Evolutionary conservation across 2,797 vertebrate genomes (phyloP), one percentile per base, ranked within the genome.

Genomic region (Scyliorhinus canicula): DNA sequence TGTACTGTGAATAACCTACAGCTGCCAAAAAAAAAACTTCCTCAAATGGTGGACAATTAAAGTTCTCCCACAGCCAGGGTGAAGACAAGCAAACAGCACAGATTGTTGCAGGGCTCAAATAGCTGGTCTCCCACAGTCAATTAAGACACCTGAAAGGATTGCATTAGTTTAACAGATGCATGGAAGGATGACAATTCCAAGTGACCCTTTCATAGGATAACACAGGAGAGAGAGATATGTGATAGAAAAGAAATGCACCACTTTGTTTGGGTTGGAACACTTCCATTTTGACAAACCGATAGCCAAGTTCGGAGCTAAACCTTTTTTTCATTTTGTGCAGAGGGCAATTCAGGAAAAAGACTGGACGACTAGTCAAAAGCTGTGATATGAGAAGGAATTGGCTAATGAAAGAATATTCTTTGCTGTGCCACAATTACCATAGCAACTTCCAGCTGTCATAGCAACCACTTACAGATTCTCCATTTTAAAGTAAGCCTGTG

Each of bases 361-460:
- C 90, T 63, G n/a, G 31, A 90, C 57, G n/a, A n/a, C n/a, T n/a
- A 60, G n/a, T 91, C 40, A 91, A 69, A 93, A 69, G 93, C 40
- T 71, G 93, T 52, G 55, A 94, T 52, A 50, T 74, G 47, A 44
- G 50, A 74, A 74, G 31, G 50, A 60, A 71, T 94, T 74, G 74
- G 44, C 67, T 74, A 71, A 71, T 94, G 67, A 55, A 94, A 77
- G 71, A 86, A 55, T 82, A 85, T 93, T 95, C 95, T 55, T 47
- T 52, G 69, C 60, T 60, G 16, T 65, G 90, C 69, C 90, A 85
- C 95, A 65, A 93, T 95, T n/a, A 69, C 95, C 93, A 95, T 95
- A 91, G 95, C 95, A 95, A 95, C 95, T 31, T 77, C 47, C 40
- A 95, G 91, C 95, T 95, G 95, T 95, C 95, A 95, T 95, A 95